Conservation (phyloP, 2,113 vertebrate species). For the Callipepla squamata region DNA sequence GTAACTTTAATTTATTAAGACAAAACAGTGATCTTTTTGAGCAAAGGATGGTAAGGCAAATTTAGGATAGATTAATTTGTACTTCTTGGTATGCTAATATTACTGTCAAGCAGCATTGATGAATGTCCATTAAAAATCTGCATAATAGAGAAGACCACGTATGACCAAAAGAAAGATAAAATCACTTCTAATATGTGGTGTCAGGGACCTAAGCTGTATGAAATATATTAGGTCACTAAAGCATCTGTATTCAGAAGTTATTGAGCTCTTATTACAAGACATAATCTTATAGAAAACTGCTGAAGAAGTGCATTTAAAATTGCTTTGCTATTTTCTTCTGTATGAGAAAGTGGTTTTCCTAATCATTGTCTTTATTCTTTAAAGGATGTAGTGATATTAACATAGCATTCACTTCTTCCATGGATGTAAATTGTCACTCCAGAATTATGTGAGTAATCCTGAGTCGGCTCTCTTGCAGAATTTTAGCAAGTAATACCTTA, state of each 20-base stretch:
- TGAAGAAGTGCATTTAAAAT: slow-evolving; percentile 49
- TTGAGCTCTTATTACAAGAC: slow-evolving; percentile 10
- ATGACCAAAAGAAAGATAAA: not conserved
- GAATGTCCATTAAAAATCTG: not conserved
- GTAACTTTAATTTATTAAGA: not conserved
- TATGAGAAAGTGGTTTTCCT: not conserved
- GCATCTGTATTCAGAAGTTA: not conserved
- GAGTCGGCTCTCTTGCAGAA: not conserved
- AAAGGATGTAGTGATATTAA: not conserved
- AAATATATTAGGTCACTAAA: slow-evolving; percentile 22
- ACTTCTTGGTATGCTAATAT: not conserved
- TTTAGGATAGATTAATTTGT: not conserved
- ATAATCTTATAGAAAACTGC: slow-evolving; percentile 29
- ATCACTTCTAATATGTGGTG: not conserved
- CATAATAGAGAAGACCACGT: not conserved
- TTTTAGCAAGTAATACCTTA: not conserved
- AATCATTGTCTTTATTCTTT: slow-evolving; percentile 27
- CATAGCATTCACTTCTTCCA: not conserved
- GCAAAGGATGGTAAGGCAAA: not conserved
- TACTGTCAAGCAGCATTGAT: not conserved
- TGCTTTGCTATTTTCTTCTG: slow-evolving; percentile 30
- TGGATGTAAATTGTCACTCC: not conserved
- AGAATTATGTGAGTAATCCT: not conserved
- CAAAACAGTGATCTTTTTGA: not conserved
- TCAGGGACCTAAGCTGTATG: not conserved